Base-by-base conservation (phyloP, 2,797 vertebrate genomes). In the Amniataba percoides region DNA sequence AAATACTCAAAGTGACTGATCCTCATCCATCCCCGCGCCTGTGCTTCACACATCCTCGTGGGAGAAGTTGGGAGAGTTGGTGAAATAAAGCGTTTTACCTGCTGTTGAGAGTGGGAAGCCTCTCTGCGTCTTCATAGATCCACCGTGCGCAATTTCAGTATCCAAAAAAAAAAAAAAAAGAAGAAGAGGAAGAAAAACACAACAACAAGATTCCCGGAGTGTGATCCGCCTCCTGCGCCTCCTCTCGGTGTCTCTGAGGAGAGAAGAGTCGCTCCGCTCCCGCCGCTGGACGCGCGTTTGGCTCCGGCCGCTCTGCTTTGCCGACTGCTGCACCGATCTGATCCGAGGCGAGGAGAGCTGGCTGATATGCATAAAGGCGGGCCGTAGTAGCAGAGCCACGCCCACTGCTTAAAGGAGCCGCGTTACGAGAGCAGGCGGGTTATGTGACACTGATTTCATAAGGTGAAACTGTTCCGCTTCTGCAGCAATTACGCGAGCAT, bases 381-480 rank as follows among this genome's bases (percentile, higher is more conserved):
- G 86, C 60, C 70, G 86, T 94, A 91, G 85, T 91, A 87, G 57
- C 0, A 7, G 75, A 87, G 85, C 89, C 94, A 88, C 95, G 93
- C 95, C 95, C 12, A 1, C 66, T 5, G 1, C 42, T 96, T 96
- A 96, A 96, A 95, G 94, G 63, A 3, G 69, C 94, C 7, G 0
- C 71, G 16, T 78, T 46, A 34, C 10, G 45, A 61, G 27, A 75
- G 25, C 43, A 16, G 5, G 13, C 27, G 23, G 49, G 72, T 76
- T 80, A 66, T 18, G 1, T 74, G 80, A 78, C 64, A 69, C 42
- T 25, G 66, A 60, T 87, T 88, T 87, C 71, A 78, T 80, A 75
- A 81, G 15, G 53, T 53, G 53, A 71, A 58, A 49, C 25, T 8
- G 48, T 2, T 59, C 42, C 60, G 70, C 60, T 75, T 74, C 59